phyloP scores from a whole-genome alignment of 30 jellyfish, hydroid and myxozoan genomes.

The Catostylus mosaicus region DNA sequence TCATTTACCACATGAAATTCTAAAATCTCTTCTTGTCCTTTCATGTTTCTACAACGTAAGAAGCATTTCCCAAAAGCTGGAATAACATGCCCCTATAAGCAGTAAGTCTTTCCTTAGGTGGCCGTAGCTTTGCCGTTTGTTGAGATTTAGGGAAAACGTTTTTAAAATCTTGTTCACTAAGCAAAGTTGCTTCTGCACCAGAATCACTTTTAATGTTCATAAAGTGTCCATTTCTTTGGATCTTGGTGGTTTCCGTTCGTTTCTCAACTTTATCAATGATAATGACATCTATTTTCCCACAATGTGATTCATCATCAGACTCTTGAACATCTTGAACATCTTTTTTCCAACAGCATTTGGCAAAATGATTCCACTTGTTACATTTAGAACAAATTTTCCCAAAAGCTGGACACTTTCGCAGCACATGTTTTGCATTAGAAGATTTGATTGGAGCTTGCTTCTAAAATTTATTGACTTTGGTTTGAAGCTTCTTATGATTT shows the following conservation, averaged over 20 bases:
- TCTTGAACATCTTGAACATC: constrained; percentile 23
- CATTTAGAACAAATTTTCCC: constrained; percentile 23
- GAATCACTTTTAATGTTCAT: constrained; percentile 26
- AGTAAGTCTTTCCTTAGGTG: constrained; percentile 5
- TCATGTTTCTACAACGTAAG: constrained; percentile 4
- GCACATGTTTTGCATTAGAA: not conserved
- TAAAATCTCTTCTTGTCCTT: not conserved
- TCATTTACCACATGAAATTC: constrained; percentile 5
- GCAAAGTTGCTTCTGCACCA: constrained; percentile 28
- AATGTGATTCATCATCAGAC: constrained; percentile 22
- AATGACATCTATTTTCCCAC: not conserved
- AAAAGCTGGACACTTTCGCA: not conserved
- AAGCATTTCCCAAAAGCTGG: constrained; percentile 3
- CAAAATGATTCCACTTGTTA: constrained; percentile 17
- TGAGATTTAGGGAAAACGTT: constrained; percentile 15
- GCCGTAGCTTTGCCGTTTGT: constrained; percentile 24
- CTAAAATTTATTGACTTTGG: not conserved
- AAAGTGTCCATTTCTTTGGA: constrained; percentile 3
- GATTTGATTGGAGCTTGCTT: constrained; percentile 1
- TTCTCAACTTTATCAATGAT: constrained; percentile 19
- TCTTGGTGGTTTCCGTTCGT: constrained; percentile 16
- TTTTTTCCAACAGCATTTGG: constrained; percentile 17
- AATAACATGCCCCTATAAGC: constrained; percentile 13
- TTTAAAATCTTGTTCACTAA: constrained; percentile 1
- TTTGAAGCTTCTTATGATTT: not conserved